Evolutionary conservation across 1,140 invertebrate species (phyloP).

Genomic region (Drosophila simulans): DNA sequence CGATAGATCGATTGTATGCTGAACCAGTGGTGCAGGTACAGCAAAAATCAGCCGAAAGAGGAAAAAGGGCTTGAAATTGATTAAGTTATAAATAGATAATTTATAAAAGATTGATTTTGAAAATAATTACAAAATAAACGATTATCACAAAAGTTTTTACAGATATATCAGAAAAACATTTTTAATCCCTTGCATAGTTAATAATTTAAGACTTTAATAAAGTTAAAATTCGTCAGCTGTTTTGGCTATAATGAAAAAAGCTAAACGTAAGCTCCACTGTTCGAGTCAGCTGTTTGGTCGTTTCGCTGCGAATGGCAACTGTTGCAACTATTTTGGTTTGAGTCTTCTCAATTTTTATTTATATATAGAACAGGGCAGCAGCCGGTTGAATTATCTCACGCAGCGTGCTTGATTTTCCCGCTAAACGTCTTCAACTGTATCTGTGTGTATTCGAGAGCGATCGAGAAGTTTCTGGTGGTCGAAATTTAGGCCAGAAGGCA

Average conservation of each 20-base stretch:
- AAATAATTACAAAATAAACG: no score
- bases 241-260: not conserved
- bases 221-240: not conserved
- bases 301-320: conserved; percentile 26
- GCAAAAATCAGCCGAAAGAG: no score
- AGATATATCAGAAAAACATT: no score
- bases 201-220: not conserved
- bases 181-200: not conserved
- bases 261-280: conserved; percentile 6
- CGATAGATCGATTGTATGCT: conserved; percentile 9
- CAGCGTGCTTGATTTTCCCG: conserved; percentile 69
- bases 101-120: no score
- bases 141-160: no score
- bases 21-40: not conserved
- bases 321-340: conserved; percentile 61
- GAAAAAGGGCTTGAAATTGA: no score
- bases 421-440: conserved; percentile 18
- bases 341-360: conserved; percentile 47
- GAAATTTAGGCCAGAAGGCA: conserved; percentile 63
- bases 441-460: conserved; percentile 37
- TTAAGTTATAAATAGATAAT: no score
- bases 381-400: conserved; percentile 52
- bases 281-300: conserved; percentile 13
- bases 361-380: conserved; percentile 62
- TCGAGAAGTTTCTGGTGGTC: conserved; percentile 73